Conservation (phyloP, 2,113 vertebrate species). For the Misgurnus anguillicaudatus region DNA sequence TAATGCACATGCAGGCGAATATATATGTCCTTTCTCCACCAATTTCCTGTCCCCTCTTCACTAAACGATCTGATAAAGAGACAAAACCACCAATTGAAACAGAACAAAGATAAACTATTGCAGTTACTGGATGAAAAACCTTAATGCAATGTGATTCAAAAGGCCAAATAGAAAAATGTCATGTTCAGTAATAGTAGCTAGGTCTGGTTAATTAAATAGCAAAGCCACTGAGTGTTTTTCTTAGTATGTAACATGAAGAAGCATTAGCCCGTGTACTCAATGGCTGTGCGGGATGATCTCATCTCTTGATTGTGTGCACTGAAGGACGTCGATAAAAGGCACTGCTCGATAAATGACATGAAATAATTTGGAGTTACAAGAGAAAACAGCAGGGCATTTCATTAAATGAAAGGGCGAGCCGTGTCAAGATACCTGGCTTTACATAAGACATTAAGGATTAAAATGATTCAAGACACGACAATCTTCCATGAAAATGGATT, state of each 20-base stretch:
- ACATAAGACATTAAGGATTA: background rate
- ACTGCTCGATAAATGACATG: constrained; percentile 56
- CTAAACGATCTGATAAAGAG: background rate
- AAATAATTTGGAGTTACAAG: constrained; percentile 62
- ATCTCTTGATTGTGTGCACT: constrained; percentile 68
- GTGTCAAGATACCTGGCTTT: background rate
- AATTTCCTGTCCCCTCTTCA: background rate
- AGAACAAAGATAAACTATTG: background rate
- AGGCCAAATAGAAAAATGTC: background rate
- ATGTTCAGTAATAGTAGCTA: background rate
- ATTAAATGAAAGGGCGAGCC: constrained; percentile 40
- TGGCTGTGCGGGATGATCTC: constrained; percentile 66
- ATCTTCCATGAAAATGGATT: constrained; percentile 8
- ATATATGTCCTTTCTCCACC: background rate
- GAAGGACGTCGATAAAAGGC: constrained; percentile 70
- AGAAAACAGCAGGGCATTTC: constrained; percentile 13
- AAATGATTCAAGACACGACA: background rate
- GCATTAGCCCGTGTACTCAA: background rate
- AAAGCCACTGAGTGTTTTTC: background rate
- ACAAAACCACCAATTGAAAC: background rate
- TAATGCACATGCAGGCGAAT: background rate
- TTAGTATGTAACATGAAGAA: constrained; percentile 42
- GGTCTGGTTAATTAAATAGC: background rate
- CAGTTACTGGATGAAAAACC: background rate
- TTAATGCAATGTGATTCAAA: background rate